A percentile compares a stretch with the other conserved stretches of the same genome.
These are phyloP conservation scores for Hemicentrotus pulcherrimus DNA, from an alignment of 35 echinoderm and acorn worm species.

Conservation along the genomic window DNA sequence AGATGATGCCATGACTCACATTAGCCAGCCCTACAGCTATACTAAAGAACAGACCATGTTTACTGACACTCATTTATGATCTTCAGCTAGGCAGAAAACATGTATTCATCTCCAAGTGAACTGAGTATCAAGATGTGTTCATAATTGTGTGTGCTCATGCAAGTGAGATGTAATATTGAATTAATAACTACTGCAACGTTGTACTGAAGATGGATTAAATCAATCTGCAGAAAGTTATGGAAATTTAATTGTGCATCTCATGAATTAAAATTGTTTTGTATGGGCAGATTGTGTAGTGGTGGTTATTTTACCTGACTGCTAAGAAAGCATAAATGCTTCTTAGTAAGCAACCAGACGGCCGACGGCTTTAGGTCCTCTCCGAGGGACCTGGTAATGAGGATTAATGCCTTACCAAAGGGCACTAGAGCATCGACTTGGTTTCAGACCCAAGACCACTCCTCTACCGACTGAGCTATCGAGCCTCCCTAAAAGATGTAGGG, in stretches of 20 bases:
- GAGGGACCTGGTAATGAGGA: too few species aligned
- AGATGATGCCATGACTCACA: slow-evolving; percentile 88
- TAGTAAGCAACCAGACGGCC: too few species aligned
- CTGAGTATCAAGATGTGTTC: neutral
- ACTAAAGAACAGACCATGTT: slow-evolving; percentile 99
- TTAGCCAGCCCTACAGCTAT: slow-evolving; percentile 92
- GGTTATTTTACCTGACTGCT: too few species aligned
- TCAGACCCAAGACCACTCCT: too few species aligned
- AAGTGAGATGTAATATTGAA: neutral
- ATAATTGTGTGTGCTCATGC: neutral
- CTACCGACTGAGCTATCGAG: too few species aligned
- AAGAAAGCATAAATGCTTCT: too few species aligned
- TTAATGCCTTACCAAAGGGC: too few species aligned
- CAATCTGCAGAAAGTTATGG: neutral
- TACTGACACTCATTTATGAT: slow-evolving; percentile 95
- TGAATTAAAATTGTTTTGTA: neutral
- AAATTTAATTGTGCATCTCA: neutral
- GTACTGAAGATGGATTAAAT: neutral
- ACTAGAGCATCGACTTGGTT: too few species aligned
- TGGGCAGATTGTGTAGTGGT: too few species aligned
- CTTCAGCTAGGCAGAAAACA: neutral
- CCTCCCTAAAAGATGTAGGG: too few species aligned
- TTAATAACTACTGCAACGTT: too few species aligned
- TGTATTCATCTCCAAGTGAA: neutral
- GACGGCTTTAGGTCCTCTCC: too few species aligned